A percentile compares a stretch with the other conserved stretches of the same genome.
phyloP scores from a whole-genome alignment of 2,888 invertebrate genomes.

The Philereme transversata region DNA sequence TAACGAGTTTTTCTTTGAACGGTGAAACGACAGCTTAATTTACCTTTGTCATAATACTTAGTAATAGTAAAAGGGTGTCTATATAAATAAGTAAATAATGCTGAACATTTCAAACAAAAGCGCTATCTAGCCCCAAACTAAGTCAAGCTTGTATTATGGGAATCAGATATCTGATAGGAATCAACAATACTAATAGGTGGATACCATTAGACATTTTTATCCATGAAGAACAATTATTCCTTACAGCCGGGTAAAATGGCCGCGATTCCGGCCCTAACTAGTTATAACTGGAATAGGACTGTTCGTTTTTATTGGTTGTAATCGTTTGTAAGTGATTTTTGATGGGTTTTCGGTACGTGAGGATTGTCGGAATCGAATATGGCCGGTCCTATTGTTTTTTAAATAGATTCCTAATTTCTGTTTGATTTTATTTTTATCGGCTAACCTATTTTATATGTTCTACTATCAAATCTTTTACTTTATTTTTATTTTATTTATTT shows the following conservation, averaged over 20 bases:
- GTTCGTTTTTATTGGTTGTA: constrained; percentile 56
- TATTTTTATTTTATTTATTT: too few relatives aligned
- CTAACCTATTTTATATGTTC: too few relatives aligned
- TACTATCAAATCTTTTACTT: too few relatives aligned
- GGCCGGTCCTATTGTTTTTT: constrained; percentile 29
- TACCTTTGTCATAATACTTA: too few relatives aligned
- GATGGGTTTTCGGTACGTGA: constrained; percentile 44
- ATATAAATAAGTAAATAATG: too few relatives aligned
- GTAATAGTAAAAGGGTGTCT: too few relatives aligned
- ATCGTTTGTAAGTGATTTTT: constrained; percentile 55
- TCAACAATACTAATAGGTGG: background rate
- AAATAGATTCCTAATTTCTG: constrained; percentile 22
- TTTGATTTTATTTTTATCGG: constrained; percentile 8
- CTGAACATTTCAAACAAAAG: too few relatives aligned
- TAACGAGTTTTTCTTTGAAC: too few relatives aligned
- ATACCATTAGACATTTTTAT: background rate
- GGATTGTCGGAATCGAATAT: constrained; percentile 33
- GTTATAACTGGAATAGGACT: constrained; percentile 41
- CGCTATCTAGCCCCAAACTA: too few relatives aligned
- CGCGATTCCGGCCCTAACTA: constrained; percentile 39
- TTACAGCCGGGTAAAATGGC: constrained; percentile 19
- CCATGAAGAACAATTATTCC: constrained; percentile 19
- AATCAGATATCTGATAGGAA: too few relatives aligned
- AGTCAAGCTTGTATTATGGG: too few relatives aligned
- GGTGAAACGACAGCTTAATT: too few relatives aligned